These are phyloP conservation scores for Hirundichthys speculiger DNA, from an alignment of 2,113 vertebrate genomes.

Conservation along the genomic window DNA sequence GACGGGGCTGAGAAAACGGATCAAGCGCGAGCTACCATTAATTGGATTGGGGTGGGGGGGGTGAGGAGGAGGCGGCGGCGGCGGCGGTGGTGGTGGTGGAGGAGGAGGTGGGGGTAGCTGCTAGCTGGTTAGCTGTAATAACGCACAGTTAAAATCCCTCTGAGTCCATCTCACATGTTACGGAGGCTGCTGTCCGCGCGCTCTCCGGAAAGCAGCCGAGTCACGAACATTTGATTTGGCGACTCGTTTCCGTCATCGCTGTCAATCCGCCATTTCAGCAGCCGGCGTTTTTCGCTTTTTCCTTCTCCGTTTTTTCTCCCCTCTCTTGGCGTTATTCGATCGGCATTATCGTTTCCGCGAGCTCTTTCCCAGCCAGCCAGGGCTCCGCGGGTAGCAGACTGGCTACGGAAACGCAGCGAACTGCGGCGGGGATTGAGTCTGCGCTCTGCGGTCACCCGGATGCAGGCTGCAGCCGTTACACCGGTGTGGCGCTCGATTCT, in stretches of 20 bases:
- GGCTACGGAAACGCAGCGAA: conserved; percentile 80
- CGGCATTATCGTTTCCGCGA: conserved; percentile 57
- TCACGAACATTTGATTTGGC: conserved; percentile 24
- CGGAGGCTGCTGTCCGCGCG: conserved; percentile 62
- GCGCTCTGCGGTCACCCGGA: conserved; percentile 76
- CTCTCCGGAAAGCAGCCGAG: conserved; percentile 51
- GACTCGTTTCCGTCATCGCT: conserved; percentile 19
- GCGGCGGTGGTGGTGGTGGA: too few species aligned
- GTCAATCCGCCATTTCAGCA: conserved; percentile 65
- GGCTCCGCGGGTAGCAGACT: conserved; percentile 65
- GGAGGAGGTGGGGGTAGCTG: conserved; percentile 28
- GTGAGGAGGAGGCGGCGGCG: too few species aligned
- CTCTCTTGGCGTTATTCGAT: conserved; percentile 54
- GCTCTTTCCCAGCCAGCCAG: conserved; percentile 13
- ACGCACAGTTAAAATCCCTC: conserved; percentile 71
- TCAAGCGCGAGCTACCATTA: conserved; percentile 59
- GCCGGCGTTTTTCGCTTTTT: too few species aligned
- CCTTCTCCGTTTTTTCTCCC: too few species aligned
- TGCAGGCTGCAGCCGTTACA: conserved; percentile 19
- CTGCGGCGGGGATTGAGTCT: conserved; percentile 72
- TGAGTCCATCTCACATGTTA: conserved; percentile 73
- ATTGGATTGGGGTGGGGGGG: conserved; percentile 21
- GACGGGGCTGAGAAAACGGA: conserved; percentile 22
- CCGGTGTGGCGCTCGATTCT: conserved; percentile 31
- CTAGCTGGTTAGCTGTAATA: conserved; percentile 69